Evolutionary conservation across 2,113 vertebrate genomes (phyloP).

Genomic region (Pomatorhinus ruficollis): DNA sequence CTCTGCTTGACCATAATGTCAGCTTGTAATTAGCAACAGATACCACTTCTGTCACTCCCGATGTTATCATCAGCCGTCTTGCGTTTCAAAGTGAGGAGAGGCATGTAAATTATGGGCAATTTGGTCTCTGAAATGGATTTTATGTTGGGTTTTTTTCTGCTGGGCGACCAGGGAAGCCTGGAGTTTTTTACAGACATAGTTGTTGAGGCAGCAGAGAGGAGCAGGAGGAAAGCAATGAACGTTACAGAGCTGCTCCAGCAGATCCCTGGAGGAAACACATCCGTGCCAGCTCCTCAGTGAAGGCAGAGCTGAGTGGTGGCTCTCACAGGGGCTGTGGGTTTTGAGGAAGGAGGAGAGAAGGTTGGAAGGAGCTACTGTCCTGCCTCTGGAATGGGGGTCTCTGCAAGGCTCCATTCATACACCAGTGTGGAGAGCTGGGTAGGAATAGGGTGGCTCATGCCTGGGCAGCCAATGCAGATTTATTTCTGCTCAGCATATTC

Average conservation of each 20-base stretch:
- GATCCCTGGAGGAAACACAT: neutral
- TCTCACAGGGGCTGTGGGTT: neutral
- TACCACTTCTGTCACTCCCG: slow-evolving; percentile 64
- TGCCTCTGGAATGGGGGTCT: neutral
- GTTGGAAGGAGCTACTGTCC: neutral
- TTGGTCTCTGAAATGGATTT: slow-evolving; percentile 59
- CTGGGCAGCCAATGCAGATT: accelerated
- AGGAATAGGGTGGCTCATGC: neutral
- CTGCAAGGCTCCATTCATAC: neutral
- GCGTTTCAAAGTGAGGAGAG: slow-evolving; percentile 73
- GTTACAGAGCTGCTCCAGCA: neutral
- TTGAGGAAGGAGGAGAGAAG: neutral
- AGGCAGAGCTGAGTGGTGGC: neutral
- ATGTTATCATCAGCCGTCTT: slow-evolving; percentile 73
- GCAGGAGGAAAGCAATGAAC: neutral
- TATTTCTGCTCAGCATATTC: neutral
- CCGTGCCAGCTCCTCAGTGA: neutral
- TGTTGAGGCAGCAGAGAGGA: neutral
- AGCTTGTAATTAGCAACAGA: slow-evolving; percentile 74
- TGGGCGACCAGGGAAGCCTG: neutral
- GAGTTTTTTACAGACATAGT: neutral
- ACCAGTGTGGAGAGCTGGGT: accelerated
- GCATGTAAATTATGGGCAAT: slow-evolving; percentile 72
- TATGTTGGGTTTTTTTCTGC: slow-evolving; percentile 14
- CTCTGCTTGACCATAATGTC: slow-evolving; percentile 66